phyloP scores from a whole-genome alignment of 2,888 invertebrate species.

The Marasmarcha lunaedactyla region DNA sequence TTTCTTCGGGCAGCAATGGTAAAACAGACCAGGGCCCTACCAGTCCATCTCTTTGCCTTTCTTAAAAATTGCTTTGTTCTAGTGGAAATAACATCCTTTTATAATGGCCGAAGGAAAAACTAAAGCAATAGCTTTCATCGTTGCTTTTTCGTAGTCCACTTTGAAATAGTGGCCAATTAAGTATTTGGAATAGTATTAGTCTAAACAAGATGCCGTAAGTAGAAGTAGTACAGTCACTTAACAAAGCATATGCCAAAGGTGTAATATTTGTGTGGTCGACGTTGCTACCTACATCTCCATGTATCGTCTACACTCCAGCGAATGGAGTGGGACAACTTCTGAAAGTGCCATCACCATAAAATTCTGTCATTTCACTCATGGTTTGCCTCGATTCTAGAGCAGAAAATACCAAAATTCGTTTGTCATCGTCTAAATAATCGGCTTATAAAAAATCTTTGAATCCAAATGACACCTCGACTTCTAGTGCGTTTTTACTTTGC shows the following conservation, averaged over 20 bases:
- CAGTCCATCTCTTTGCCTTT: conserved; percentile 4
- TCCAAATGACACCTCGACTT: conserved; percentile 6
- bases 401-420: too few relatives aligned
- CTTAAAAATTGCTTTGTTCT: conserved; percentile 3
- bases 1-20: conserved; percentile 2
- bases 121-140: conserved; percentile 4
- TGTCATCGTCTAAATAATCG: too few relatives aligned
- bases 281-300: too few relatives aligned
- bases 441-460: conserved; percentile 8
- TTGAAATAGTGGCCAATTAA: conserved; percentile 1
- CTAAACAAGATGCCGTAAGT: too few relatives aligned
- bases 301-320: too few relatives aligned
- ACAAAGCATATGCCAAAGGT: too few relatives aligned
- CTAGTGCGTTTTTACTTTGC: too few relatives aligned
- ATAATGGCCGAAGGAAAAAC: conserved; percentile 5
- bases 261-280: not conserved
- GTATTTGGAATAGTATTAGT: not conserved
- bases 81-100: conserved; percentile 6
- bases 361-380: conserved; percentile 5
- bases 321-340: too few relatives aligned
- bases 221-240: too few relatives aligned
- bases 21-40: conserved; percentile 1
- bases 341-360: too few relatives aligned
- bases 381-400: conserved; percentile 6
- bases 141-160: conserved; percentile 5